Evolutionary conservation across 2,797 vertebrate species (phyloP), one percentile per base, ranked within the genome.

Genomic region (Mastacembelus armatus): DNA sequence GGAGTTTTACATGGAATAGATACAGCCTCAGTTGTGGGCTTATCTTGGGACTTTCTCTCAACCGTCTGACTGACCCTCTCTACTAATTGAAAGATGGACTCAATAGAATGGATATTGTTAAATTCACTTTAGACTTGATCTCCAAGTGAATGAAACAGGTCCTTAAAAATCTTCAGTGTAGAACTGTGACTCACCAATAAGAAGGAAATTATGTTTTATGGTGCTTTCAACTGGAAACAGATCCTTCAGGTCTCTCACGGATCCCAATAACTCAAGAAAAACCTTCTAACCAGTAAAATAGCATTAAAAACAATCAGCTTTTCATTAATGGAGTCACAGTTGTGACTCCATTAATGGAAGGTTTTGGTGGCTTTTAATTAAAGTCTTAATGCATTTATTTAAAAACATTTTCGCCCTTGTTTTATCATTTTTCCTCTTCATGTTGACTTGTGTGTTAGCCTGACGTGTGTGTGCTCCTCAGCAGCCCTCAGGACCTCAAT

Each of bases 1-100:
- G 10, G 47, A 52, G 42, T 58, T 65, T 81, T 70, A 65, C 59
- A 61, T 15, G 11, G 72, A 73, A 69, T 87, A 80, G 76, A 81
- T 49, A 51, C 68, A 32, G 45, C 44, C 35, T 55, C 40, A 54
- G 77, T 71, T 61, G 40, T 77, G 52, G 70, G 66, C 63, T 69
- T 49, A 65, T 81, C 71, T 49, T 11, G 56, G 40, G 74, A 75
- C 56, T 64, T 14, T 56, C 64, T 83, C 44, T 38, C 42, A 11
- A 73, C 62, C 66, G 66, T 54, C 45, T 21, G 24, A 24, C 50
- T 74, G 80, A 78, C 75, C 64, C 57, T 30, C 51, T 64, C 71
- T 8, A 10, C 69, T 85, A 83, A 87, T 89, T 88, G 87, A 85
- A 80, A 81, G 59, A 56, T 57, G 36, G 50, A 33, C 75, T 72